phyloP scores from a whole-genome alignment of 2,797 vertebrate genomes.

The Pempheris klunzingeri region DNA sequence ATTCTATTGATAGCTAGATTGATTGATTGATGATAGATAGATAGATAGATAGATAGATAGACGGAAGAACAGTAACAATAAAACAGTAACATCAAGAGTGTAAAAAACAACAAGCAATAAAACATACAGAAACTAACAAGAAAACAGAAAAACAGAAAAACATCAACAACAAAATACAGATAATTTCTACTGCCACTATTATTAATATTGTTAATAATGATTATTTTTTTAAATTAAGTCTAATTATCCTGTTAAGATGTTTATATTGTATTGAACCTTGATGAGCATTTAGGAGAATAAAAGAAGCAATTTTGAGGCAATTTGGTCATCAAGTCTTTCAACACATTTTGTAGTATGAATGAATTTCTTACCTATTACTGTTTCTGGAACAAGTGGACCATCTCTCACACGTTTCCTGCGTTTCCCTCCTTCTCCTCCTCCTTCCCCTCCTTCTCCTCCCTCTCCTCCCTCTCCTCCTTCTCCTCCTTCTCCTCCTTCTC shows the following conservation, averaged over 20 bases:
- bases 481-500: slow-evolving; percentile 3
- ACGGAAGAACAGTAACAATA: slow-evolving; percentile 10
- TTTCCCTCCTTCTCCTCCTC: slow-evolving; percentile 35
- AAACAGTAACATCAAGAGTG: background rate
- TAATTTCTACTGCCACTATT: background rate
- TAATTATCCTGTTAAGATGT: background rate
- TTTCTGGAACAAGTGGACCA: slow-evolving; percentile 73
- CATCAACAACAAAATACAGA: slow-evolving; percentile 8
- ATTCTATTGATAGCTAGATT: background rate
- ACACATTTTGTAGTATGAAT: background rate
- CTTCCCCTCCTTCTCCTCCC: slow-evolving; percentile 26
- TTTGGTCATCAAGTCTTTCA: background rate
- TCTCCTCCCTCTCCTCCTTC: slow-evolving; percentile 23
- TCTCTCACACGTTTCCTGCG: slow-evolving; percentile 62
- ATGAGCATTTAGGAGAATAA: background rate
- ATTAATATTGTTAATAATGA: background rate
- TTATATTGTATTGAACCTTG: background rate
- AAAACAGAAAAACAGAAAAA: slow-evolving; percentile 15
- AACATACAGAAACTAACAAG: too few relatives aligned
- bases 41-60: too few relatives aligned
- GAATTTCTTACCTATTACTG: slow-evolving; percentile 76
- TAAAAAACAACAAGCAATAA: too few relatives aligned
- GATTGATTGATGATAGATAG: too few relatives aligned
- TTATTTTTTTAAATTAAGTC: background rate
- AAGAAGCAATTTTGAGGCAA: background rate